A percentile compares a stretch with the other conserved stretches of the same genome.
Conservation (phyloP, 1,140 invertebrate species). For the Acyrthosiphon pisum region DNA sequence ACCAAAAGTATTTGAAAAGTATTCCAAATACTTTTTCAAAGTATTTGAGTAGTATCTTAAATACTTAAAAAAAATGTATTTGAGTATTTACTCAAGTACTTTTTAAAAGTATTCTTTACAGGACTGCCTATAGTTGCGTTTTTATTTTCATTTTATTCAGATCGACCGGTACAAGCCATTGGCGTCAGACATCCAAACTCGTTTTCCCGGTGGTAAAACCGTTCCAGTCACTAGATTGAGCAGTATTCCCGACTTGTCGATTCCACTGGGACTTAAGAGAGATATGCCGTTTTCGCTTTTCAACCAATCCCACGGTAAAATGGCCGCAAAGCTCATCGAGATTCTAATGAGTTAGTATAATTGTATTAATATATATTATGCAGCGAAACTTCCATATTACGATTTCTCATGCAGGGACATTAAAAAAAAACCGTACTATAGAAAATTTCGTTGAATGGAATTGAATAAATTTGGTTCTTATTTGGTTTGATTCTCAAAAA, state of each 20-base stretch:
- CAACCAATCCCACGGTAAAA: conserved; percentile 73
- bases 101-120: too few relatives aligned
- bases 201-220: conserved; percentile 60
- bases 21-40: too few relatives aligned
- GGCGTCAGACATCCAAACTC: conserved; percentile 53
- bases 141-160: conserved; percentile 64
- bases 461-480: too few relatives aligned
- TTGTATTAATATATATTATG: not conserved
- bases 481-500: too few relatives aligned
- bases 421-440: too few relatives aligned
- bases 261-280: conserved; percentile 72
- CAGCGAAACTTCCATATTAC: too few relatives aligned
- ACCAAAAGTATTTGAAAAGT: too few relatives aligned
- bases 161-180: conserved; percentile 65
- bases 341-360: conserved; percentile 72
- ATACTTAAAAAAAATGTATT: too few relatives aligned
- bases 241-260: conserved; percentile 72
- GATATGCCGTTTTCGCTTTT: conserved; percentile 79
- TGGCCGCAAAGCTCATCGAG: conserved; percentile 75
- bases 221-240: conserved; percentile 72
- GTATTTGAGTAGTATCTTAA: too few relatives aligned
- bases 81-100: too few relatives aligned
- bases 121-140: not conserved
- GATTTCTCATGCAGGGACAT: too few relatives aligned
- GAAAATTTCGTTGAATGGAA: too few relatives aligned